A percentile compares a stretch with the other conserved stretches of the same genome.
phyloP scores from a whole-genome alignment of 2,113 vertebrate genomes.

The Puntigrus tetrazona region DNA sequence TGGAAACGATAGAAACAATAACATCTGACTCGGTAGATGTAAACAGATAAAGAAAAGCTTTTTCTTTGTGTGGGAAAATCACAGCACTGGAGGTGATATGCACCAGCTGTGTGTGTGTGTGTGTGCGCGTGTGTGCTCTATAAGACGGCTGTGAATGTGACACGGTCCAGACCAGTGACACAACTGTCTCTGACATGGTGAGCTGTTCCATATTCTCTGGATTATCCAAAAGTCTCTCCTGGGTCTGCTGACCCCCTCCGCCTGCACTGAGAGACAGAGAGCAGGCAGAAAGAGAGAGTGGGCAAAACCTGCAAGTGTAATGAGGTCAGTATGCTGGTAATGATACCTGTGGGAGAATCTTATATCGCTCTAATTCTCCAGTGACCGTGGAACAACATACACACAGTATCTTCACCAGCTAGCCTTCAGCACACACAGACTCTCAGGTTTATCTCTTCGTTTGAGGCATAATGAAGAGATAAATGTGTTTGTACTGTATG shows the following conservation, averaged over 20 bases:
- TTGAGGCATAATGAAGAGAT: too few species aligned
- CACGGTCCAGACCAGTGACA: slow-evolving; percentile 3
- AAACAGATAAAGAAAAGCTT: slow-evolving; percentile 37
- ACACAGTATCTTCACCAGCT: not conserved
- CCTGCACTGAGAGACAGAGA: slow-evolving; percentile 22
- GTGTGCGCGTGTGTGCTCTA: not conserved
- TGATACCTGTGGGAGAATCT: slow-evolving; percentile 18
- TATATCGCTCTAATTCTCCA: not conserved
- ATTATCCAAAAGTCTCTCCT: slow-evolving; percentile 50
- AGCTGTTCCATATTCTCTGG: slow-evolving; percentile 38
- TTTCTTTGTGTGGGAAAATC: slow-evolving; percentile 33
- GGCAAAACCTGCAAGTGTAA: slow-evolving; percentile 5
- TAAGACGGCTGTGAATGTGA: not conserved
- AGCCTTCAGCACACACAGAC: slow-evolving; percentile 1
- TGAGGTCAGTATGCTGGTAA: slow-evolving; percentile 43
- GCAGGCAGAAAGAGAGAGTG: not conserved
- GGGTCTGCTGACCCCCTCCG: slow-evolving; percentile 21
- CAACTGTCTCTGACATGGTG: slow-evolving; percentile 5
- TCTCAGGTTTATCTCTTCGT: not conserved
- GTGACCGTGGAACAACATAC: not conserved
- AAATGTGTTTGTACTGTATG: too few species aligned
- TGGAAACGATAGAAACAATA: not conserved
- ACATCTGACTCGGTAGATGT: slow-evolving; percentile 16
- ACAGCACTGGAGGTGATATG: slow-evolving; percentile 31
- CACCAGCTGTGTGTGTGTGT: slow-evolving; percentile 37